These are phyloP conservation scores for Conus ventricosus DNA, from an alignment of 1,140 invertebrate species.

Conservation along the genomic window DNA sequence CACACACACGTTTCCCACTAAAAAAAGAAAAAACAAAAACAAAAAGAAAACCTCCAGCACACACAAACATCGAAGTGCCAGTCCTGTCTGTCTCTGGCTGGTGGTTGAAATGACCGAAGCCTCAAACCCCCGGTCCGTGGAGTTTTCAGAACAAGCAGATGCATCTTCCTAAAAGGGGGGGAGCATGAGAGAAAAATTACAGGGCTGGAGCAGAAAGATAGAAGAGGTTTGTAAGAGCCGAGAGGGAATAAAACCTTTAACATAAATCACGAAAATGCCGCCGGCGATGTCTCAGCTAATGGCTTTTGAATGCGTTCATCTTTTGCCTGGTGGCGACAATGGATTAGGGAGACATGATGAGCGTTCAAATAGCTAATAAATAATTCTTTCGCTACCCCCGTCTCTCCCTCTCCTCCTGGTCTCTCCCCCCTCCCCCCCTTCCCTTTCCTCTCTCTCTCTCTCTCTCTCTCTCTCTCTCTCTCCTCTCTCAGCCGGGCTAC, in stretches of 20 bases:
- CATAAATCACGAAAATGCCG: slow-evolving; percentile 29
- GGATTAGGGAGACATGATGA: slow-evolving; percentile 11
- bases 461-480: background rate
- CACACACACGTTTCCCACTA: no score
- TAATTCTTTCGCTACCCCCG: slow-evolving; percentile 7
- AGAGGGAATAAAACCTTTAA: slow-evolving; percentile 31
- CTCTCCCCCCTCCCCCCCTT: background rate
- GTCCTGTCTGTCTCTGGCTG: no score
- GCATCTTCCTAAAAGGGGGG: background rate
- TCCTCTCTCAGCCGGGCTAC: background rate
- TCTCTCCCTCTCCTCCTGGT: background rate
- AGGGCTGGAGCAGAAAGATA: background rate
- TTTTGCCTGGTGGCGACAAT: slow-evolving; percentile 23
- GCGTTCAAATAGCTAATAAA: slow-evolving; percentile 29
- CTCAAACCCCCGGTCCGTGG: no score
- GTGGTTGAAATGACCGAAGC: background rate
- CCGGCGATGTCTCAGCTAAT: slow-evolving; percentile 21
- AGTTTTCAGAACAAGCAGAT: background rate
- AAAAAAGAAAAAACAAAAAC: no score
- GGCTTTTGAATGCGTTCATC: slow-evolving; percentile 37
- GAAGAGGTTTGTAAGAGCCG: slow-evolving; percentile 20
- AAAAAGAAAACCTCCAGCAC: no score
- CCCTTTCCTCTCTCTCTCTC: background rate
- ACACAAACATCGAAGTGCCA: no score
- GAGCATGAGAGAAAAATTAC: background rate